A percentile compares a stretch with the other conserved stretches of the same genome.
Conservation (phyloP, 2,113 vertebrate species). For the Sceloporus tristichus region DNA sequence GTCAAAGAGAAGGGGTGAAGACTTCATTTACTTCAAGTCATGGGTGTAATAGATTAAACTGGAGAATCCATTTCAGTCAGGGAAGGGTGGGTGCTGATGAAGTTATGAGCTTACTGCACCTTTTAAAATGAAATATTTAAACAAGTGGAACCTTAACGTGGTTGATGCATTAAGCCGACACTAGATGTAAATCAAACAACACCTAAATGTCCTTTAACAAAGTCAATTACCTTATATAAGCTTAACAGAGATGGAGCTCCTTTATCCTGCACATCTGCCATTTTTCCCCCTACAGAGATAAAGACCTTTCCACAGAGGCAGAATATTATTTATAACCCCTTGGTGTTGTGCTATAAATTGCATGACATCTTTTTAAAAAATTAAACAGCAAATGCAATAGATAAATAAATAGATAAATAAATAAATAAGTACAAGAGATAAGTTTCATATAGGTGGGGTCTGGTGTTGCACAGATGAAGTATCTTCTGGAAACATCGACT, state of each 20-base stretch:
- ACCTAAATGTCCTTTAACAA: conserved; percentile 77
- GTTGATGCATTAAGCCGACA: conserved; percentile 70
- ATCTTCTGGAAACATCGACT: conserved; percentile 63
- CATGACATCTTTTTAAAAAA: conserved; percentile 53
- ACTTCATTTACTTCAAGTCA: conserved; percentile 58
- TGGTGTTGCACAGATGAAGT: conserved; percentile 49
- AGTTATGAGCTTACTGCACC: conserved; percentile 63
- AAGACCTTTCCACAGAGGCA: conserved; percentile 57
- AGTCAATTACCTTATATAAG: conserved; percentile 76
- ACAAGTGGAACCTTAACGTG: conserved; percentile 59
- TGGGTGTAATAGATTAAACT: conserved; percentile 48
- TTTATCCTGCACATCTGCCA: conserved; percentile 52
- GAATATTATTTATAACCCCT: conserved; percentile 67
- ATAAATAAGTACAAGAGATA: conserved; percentile 44
- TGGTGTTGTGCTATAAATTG: conserved; percentile 61
- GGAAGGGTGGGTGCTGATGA: conserved; percentile 61
- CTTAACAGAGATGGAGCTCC: conserved; percentile 43
- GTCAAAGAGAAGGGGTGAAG: conserved; percentile 50
- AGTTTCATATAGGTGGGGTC: conserved; percentile 58
- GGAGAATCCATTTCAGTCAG: conserved; percentile 61
- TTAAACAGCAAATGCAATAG: conserved; percentile 55
- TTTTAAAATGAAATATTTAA: conserved; percentile 78
- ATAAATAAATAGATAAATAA: conserved; percentile 48
- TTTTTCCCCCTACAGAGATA: conserved; percentile 46
- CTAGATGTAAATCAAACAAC: conserved; percentile 69